Base-by-base conservation (phyloP, 2,113 vertebrate species). In the Camelus dromedarius region DNA sequence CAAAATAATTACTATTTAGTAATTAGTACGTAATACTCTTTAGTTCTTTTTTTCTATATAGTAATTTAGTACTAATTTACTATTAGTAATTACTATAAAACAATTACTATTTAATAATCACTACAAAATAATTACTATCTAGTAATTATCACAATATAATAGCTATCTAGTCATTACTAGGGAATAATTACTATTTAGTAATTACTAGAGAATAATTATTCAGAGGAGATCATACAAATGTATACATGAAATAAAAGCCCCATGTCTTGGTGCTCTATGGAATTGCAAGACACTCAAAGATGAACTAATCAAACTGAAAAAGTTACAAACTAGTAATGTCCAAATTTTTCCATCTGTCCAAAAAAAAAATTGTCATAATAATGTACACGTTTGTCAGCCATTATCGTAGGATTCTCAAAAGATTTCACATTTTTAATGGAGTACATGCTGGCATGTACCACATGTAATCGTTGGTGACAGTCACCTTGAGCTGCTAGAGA, bases 151-250 rank as follows among this genome's bases (percentile, higher is more conserved):
- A 69, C 6, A 92, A 67, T 85, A 96, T 93, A 91, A 97, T 91
- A 91, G 66, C 75, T 96, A 70, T 7, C 19, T 66, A 86, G 72
- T 89, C 93, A 93, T 96, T 97, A 97, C 79, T 67, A 93, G 9
- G 84, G 89, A 97, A 95, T 89, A 97, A 95, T 95, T 91, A n/a
- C 64, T 94, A 97, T 93, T 93, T 91, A 95, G 93, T 90, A 95
- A 97, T 93, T 96, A 85, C 52, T 77, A 93, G 72, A 66, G 83
- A 93, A 96, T 92, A 92, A 96, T 93, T 64, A 56, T 54, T 95
- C 89, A 94, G 72, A 86, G 42, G 60, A 60, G 56, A 95, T 89
- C 56, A 93, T 91, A 96, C 6, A 92, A 90, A 91, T 76, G 52
- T 80, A 92, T 92, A 26, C 48, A 94, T 89, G 26, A 95, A 96